phyloP scores from a whole-genome alignment of 1,140 invertebrate genomes.

The Cherax destructor region DNA sequence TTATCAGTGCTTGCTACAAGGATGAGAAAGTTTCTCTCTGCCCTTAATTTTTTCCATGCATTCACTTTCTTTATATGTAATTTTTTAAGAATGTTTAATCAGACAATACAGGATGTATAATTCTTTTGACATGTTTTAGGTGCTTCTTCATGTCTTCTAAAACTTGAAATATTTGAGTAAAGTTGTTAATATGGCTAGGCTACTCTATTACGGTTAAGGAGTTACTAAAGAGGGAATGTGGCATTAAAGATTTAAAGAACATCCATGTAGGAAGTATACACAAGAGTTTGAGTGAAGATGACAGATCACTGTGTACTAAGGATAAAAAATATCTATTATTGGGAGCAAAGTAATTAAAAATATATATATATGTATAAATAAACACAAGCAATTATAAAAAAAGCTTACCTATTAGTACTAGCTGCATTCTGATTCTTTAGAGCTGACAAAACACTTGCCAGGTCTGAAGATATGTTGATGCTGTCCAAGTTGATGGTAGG shows the following conservation, averaged over 20 bases:
- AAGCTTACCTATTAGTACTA: slow-evolving; percentile 62
- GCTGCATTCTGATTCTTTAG: slow-evolving; percentile 78
- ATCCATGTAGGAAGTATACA: not conserved
- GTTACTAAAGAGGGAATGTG: too few relatives aligned
- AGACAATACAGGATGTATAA: too few relatives aligned
- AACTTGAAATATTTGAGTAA: too few relatives aligned
- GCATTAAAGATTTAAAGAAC: not conserved
- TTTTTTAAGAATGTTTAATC: too few relatives aligned
- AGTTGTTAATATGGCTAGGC: too few relatives aligned
- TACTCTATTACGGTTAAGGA: too few relatives aligned
- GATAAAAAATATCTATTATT: not conserved
- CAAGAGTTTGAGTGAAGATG: not conserved
- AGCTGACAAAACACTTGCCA: slow-evolving; percentile 82
- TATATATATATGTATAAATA: not conserved
- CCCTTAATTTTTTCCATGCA: too few relatives aligned
- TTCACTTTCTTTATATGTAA: too few relatives aligned
- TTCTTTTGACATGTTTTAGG: too few relatives aligned
- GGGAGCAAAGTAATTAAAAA: not conserved
- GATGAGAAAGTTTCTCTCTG: too few relatives aligned
- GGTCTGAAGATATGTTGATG: slow-evolving; percentile 83
- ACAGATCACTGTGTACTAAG: not conserved
- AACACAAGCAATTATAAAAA: slow-evolving; percentile 37
- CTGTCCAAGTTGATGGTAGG: slow-evolving; percentile 80
- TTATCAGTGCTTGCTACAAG: too few relatives aligned
- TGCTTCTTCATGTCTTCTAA: too few relatives aligned